These are phyloP conservation scores for Altica lythri DNA, from an alignment of 2,888 invertebrate genomes.

Conservation along the genomic window DNA sequence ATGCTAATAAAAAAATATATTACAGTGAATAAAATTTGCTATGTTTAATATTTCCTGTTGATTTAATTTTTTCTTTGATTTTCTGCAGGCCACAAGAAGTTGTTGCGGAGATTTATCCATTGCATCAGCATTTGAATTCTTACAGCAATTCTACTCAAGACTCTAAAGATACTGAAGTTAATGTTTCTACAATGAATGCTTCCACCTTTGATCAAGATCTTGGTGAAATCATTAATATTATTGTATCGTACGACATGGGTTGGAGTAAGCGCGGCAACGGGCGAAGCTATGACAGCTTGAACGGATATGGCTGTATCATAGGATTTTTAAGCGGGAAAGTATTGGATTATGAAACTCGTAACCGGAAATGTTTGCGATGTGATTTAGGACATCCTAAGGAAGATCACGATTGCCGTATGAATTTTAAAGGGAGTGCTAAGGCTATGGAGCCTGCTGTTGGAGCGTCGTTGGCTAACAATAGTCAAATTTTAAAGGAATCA, in stretches of 20 bases:
- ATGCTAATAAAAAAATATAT: no score
- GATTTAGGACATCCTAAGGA: conserved; percentile 30
- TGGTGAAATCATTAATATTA: not conserved
- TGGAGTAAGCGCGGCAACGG: conserved; percentile 41
- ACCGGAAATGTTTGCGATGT: conserved; percentile 26
- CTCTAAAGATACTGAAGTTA: not conserved
- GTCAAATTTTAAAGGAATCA: conserved; percentile 7
- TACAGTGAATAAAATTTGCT: no score
- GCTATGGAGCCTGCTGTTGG: conserved; percentile 44
- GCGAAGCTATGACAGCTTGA: conserved; percentile 40
- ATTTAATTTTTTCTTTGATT: no score
- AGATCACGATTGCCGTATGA: conserved; percentile 43
- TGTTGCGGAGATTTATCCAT: no score
- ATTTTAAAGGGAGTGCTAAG: conserved; percentile 44
- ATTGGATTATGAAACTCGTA: conserved; percentile 38
- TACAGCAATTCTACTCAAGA: no score
- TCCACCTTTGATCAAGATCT: not conserved
- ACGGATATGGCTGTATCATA: conserved; percentile 33
- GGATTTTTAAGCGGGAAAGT: conserved; percentile 39
- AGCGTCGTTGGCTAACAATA: conserved; percentile 33
- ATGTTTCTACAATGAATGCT: not conserved
- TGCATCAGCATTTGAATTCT: no score
- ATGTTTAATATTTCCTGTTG: no score
- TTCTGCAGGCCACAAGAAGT: no score
- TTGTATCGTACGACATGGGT: conserved; percentile 41